phyloP scores from a whole-genome alignment of 2,797 vertebrate genomes.

The Lagorchestes hirsutus region DNA sequence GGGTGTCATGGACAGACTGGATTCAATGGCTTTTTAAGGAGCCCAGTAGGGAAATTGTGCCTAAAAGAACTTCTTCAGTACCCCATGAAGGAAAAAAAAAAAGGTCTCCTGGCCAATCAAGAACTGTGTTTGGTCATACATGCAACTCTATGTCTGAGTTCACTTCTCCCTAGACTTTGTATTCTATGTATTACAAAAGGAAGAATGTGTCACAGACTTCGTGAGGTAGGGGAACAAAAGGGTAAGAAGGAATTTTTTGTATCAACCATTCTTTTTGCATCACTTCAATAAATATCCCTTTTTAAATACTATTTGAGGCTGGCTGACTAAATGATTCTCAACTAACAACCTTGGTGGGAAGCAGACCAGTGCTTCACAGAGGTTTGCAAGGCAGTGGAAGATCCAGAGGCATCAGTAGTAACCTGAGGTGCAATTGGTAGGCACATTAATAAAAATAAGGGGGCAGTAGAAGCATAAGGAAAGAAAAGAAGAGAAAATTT shows the following conservation, averaged over 20 bases:
- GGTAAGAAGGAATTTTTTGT: neutral
- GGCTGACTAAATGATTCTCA: neutral
- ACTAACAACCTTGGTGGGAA: neutral
- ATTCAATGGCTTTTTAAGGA: neutral
- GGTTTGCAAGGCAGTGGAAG: no score
- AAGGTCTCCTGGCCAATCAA: no score
- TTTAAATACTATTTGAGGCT: neutral
- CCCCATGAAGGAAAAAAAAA: neutral
- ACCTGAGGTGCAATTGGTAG: no score
- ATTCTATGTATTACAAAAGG: neutral
- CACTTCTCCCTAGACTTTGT: neutral
- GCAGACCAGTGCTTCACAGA: neutral
- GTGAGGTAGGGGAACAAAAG: neutral
- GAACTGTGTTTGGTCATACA: neutral
- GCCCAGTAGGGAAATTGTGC: neutral
- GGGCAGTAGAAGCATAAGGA: no score
- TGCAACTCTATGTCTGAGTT: neutral
- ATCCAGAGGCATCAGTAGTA: no score
- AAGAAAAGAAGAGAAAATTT: no score
- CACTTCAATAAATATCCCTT: neutral
- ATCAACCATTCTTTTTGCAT: neutral
- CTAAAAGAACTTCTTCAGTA: neutral
- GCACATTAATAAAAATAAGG: no score
- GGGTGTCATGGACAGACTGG: neutral
- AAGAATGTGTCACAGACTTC: neutral